These are phyloP conservation scores for Caenorhabditis sp. DNA, from an alignment of 2,888 invertebrate genomes.

Conservation along the genomic window DNA sequence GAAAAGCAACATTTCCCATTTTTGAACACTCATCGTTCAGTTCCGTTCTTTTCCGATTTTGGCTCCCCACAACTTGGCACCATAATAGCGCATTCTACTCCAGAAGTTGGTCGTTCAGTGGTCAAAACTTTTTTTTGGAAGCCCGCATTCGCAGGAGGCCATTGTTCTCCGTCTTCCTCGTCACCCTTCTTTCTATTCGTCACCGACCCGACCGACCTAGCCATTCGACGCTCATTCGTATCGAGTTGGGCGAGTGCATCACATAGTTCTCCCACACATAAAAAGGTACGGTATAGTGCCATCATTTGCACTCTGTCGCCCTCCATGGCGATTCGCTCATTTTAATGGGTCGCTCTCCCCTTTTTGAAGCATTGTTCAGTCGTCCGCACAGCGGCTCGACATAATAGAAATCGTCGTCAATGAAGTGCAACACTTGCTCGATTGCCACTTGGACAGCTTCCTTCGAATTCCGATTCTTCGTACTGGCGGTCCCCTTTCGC, in stretches of 20 bases:
- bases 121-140: constrained; percentile 51
- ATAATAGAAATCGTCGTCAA: constrained; percentile 29
- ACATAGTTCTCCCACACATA: background rate
- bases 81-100: constrained; percentile 68
- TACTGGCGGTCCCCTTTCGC: background rate
- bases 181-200: background rate
- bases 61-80: too few species aligned
- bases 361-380: constrained; percentile 43
- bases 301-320: background rate
- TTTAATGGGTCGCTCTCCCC: constrained; percentile 45
- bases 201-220: background rate
- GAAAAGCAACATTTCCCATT: constrained; percentile 5
- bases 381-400: constrained; percentile 30
- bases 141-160: too few species aligned
- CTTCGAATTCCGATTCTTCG: constrained; percentile 4
- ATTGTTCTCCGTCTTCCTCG: background rate
- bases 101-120: constrained; percentile 72
- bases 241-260: background rate
- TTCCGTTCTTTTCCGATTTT: background rate
- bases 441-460: constrained; percentile 1
- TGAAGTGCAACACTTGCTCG: constrained; percentile 38
- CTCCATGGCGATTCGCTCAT: background rate
- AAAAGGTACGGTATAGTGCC: background rate
- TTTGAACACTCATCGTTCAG: background rate
- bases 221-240: background rate